A percentile compares a stretch with the other conserved stretches of the same genome.
Evolutionary conservation across 2,797 vertebrate species (phyloP).

Genomic region (Cichlasoma orientale): DNA sequence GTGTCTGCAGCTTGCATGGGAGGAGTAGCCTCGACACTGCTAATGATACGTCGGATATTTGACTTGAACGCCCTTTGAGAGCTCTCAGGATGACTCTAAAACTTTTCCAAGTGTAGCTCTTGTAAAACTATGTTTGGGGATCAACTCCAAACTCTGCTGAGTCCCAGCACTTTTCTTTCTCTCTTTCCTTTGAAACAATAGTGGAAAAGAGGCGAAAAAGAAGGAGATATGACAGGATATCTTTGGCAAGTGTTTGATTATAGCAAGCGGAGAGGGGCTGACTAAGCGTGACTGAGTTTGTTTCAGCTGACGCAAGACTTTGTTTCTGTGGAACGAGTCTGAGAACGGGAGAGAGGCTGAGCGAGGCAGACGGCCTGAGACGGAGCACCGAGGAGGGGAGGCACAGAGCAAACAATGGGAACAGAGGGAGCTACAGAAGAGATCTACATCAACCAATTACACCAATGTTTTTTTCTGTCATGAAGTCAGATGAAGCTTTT

Average conservation of each 20-base stretch:
- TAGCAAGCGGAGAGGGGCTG: conserved; percentile 41
- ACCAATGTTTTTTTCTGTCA: background rate
- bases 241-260: conserved; percentile 65
- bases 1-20: background rate
- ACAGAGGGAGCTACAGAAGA: conserved; percentile 18
- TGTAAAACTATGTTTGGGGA: conserved; percentile 11
- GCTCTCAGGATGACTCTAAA: background rate
- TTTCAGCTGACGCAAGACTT: conserved; percentile 43
- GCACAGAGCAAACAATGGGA: conserved; percentile 34
- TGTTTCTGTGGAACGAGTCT: conserved; percentile 43
- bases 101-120: background rate
- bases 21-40: conserved; percentile 6
- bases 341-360: conserved; percentile 4
- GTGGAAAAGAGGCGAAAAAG: conserved; percentile 7
- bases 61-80: conserved; percentile 6
- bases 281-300: conserved; percentile 47
- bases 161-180: background rate
- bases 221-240: conserved; percentile 50
- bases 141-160: conserved; percentile 14
- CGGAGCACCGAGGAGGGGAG: conserved; percentile 13
- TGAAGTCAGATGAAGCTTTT: conserved; percentile 2
- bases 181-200: background rate
- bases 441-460: background rate
- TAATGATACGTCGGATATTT: conserved; percentile 21
- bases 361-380: conserved; percentile 15